Evolutionary conservation across 2,888 invertebrate species (phyloP), one percentile per base, ranked within the genome.

Genomic region (Nomada lathburiana): DNA sequence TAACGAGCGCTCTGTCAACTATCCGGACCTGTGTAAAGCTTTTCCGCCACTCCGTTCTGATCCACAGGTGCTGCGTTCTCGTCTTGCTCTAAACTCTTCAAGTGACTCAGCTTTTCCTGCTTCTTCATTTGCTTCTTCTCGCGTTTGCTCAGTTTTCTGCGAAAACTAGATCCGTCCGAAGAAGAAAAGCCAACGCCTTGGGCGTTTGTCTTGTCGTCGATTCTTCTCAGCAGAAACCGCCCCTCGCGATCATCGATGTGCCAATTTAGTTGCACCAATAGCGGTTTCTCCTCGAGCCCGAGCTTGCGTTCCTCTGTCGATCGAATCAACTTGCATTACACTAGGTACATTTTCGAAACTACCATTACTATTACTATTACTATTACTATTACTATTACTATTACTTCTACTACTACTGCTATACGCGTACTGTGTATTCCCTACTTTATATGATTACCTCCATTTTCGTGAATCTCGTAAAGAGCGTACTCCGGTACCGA

Each of bases 231-330:
- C 86, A 99, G 95, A 94, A 99, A 99, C 82, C 99, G 96, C 44
- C 99, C 99, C 94, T 99, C 99, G 71, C 99, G 95, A 94, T 99
- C 99, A 93, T 99, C 99, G 79, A 98, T 98, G 93, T 99, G 99
- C 99, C 99, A 99, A 95, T 99, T 99, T 76, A 99, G 96, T 94
- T 99, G 99, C 78, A 99, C 99, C 83, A 99, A 95, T 82, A 99
- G 95, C 0, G 99, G 99, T 93, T 98, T 98, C 95, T 99, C 99
- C 91, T 98, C 98, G 29, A 97, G 96, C 87, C 97, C 96, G 92
- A 99, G 95, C 90, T 97, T 96, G 82, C 99, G 95, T 95, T 99
- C 99, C 93, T 98, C 98, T 95, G 95, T 9, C 79, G 87, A 80
- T 26, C 50, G n/a, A 59, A 73, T 3, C 3, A 3, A 65, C 20